Conservation (phyloP, 2,888 invertebrate genomes). For the Acanthacorydalis orientalis region DNA sequence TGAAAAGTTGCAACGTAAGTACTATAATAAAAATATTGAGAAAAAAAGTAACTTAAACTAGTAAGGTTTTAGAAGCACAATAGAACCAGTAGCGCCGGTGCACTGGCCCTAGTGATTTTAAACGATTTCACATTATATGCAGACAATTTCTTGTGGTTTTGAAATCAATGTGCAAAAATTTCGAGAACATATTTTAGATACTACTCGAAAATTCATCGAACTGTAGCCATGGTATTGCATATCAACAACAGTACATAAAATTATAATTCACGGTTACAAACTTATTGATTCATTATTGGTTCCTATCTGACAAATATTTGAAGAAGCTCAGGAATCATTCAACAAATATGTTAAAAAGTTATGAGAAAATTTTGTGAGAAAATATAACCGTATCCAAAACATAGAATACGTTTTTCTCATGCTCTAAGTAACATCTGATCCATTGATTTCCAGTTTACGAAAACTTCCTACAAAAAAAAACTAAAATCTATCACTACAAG, state of each 20-base stretch:
- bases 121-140: neutral
- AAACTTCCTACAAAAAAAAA: neutral
- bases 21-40: too few species aligned
- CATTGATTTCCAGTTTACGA: too few species aligned
- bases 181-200: neutral
- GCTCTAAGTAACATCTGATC: too few species aligned
- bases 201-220: neutral
- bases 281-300: neutral
- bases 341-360: neutral
- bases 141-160: too few species aligned
- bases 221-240: neutral
- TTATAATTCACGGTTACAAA: neutral
- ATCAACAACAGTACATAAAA: neutral
- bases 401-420: neutral
- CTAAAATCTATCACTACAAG: neutral
- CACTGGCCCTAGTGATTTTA: too few species aligned
- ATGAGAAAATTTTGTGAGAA: neutral
- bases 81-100: too few species aligned
- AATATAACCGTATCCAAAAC: neutral
- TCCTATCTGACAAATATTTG: neutral
- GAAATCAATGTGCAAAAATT: neutral
- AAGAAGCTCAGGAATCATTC: neutral
- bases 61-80: too few species aligned
- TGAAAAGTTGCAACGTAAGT: too few species aligned
- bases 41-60: too few species aligned